Evolutionary conservation across 2,797 vertebrate species (phyloP).

Genomic region (Phalanger gymnotis): DNA sequence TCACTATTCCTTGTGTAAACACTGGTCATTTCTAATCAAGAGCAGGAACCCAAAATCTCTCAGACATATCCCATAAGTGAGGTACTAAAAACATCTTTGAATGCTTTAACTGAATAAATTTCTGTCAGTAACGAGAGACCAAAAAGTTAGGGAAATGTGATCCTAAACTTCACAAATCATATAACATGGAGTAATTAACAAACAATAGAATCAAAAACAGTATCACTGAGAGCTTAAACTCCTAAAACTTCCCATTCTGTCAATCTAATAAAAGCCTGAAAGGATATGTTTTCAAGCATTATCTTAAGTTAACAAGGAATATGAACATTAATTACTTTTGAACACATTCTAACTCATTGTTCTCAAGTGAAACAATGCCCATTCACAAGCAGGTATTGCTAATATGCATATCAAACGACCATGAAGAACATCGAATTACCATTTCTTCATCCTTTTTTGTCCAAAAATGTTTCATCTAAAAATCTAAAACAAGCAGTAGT

Average conservation of each 20-base stretch:
- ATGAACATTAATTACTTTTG: not conserved
- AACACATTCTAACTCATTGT: not conserved
- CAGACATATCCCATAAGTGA: not conserved
- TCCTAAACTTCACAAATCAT: not conserved
- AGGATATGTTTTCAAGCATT: conserved; percentile 18
- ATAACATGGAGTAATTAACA: not conserved
- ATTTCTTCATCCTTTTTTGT: not conserved
- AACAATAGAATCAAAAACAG: not conserved
- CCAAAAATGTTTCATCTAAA: not conserved
- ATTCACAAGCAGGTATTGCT: not conserved
- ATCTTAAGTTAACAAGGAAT: not conserved
- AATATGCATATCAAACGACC: not conserved
- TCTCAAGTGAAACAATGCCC: not conserved
- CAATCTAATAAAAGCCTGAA: not conserved
- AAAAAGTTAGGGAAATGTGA: not conserved
- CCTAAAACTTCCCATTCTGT: not conserved
- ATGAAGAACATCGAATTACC: not conserved
- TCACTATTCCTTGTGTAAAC: not conserved
- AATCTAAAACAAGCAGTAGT: not conserved
- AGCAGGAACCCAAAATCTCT: not conserved
- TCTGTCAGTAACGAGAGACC: not conserved
- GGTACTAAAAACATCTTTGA: not conserved
- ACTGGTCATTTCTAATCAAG: not conserved
- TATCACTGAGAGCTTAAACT: not conserved
- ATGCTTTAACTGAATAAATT: not conserved